Percentiles rank a stretch among this genome's conserved stretches.
phyloP scores from a whole-genome alignment of 2,888 invertebrate genomes.

The Hetaerina titia region DNA sequence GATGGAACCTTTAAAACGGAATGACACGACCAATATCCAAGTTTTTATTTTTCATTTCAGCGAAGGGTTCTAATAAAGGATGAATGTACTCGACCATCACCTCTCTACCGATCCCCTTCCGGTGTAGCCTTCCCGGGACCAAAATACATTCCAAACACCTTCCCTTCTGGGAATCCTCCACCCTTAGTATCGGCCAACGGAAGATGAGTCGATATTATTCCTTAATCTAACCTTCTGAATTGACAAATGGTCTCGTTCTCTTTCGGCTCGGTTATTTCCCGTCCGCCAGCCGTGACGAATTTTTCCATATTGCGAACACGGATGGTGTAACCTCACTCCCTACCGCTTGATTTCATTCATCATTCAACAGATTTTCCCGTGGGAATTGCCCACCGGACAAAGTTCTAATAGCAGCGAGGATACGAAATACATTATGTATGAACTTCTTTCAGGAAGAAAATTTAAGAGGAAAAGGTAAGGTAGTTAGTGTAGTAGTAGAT shows the following conservation, averaged over 20 bases:
- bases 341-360: too few species aligned
- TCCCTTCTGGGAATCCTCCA: neutral
- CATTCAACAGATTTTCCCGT: too few species aligned
- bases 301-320: too few species aligned
- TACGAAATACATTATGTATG: too few species aligned
- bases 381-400: too few species aligned
- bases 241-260: neutral
- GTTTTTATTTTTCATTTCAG: neutral
- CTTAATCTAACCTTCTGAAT: neutral
- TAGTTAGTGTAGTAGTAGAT: too few species aligned
- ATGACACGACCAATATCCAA: neutral
- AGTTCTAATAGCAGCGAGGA: too few species aligned
- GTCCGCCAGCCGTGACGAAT: too few species aligned
- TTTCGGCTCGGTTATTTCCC: too few species aligned
- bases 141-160: neutral
- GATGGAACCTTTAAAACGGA: neutral
- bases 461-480: too few species aligned
- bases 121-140: neutral
- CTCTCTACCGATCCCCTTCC: neutral
- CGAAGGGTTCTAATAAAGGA: neutral
- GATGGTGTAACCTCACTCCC: too few species aligned
- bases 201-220: neutral
- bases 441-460: too few species aligned
- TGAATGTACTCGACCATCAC: neutral
- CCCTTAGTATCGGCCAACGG: neutral